Conservation (phyloP, 2,888 invertebrate species). For the Pyrochroa serraticornis region DNA sequence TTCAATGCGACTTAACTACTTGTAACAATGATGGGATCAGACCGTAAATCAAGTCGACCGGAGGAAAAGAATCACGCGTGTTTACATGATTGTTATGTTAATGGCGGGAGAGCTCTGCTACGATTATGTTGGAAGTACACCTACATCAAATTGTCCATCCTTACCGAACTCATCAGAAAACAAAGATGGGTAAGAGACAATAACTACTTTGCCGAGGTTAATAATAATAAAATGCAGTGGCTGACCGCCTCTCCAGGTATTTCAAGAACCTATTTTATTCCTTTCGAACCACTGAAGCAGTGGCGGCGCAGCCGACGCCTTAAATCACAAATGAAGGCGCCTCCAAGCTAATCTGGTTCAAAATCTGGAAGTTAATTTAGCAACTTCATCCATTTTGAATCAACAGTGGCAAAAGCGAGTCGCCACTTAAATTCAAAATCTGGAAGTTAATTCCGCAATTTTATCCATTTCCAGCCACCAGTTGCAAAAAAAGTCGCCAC, state of each 20-base stretch:
- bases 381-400: too few species aligned
- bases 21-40: conserved; percentile 10
- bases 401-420: too few species aligned
- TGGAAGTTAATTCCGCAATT: too few species aligned
- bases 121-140: conserved; percentile 17
- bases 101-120: conserved; percentile 19
- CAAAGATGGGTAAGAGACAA: conserved; percentile 10
- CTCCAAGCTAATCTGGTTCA: too few species aligned
- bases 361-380: too few species aligned
- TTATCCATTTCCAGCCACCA: too few species aligned
- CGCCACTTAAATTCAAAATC: too few species aligned
- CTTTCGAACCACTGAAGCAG: background rate
- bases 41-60: conserved; percentile 17
- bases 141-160: conserved; percentile 15
- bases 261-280: background rate
- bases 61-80: conserved; percentile 26
- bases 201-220: conserved; percentile 4
- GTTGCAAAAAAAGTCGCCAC: too few species aligned
- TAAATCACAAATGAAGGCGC: too few species aligned
- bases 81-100: conserved; percentile 35
- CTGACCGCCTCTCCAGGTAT: conserved; percentile 9
- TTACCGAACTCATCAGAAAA: background rate
- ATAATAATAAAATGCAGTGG: conserved; percentile 17
- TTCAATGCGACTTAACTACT: background rate
- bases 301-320: conserved; percentile 1